Evolutionary conservation across 2,888 invertebrate species (phyloP).

Genomic region (Hirtodrosophila duncani): DNA sequence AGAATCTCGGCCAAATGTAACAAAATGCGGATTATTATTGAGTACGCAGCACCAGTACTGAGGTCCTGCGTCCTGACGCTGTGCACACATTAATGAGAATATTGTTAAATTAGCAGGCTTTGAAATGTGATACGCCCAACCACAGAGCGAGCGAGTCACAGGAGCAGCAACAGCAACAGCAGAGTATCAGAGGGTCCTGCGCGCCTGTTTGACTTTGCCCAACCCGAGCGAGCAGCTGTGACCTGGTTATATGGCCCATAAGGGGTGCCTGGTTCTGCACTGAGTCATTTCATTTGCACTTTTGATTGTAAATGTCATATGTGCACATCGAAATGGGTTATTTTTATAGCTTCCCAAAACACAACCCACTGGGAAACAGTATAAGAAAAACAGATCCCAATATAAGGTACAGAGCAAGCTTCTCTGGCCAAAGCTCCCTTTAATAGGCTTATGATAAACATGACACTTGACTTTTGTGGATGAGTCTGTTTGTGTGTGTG

Average conservation of each 20-base stretch:
- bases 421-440: conserved; percentile 50
- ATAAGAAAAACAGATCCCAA: background rate
- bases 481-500: conserved; percentile 4
- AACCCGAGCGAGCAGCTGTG: conserved; percentile 65
- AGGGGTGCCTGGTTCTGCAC: background rate
- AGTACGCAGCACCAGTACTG: conserved; percentile 23
- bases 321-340: conserved; percentile 62
- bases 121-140: conserved; percentile 77
- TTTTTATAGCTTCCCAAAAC: conserved; percentile 62
- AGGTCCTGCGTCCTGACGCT: conserved; percentile 36
- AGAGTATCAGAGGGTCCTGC: conserved; percentile 29
- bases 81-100: conserved; percentile 77
- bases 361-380: too few relatives aligned
- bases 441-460: conserved; percentile 78
- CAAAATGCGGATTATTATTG: conserved; percentile 68
- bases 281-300: conserved; percentile 28
- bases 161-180: background rate
- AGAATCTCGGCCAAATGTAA: conserved; percentile 59
- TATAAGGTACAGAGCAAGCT: background rate
- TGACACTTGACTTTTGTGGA: conserved; percentile 71
- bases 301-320: conserved; percentile 46
- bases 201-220: conserved; percentile 52
- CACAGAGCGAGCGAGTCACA: conserved; percentile 36
- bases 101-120: conserved; percentile 77
- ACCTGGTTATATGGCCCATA: background rate